Base-by-base conservation (phyloP, 2,888 invertebrate genomes). In the Luperina nickerlii region DNA sequence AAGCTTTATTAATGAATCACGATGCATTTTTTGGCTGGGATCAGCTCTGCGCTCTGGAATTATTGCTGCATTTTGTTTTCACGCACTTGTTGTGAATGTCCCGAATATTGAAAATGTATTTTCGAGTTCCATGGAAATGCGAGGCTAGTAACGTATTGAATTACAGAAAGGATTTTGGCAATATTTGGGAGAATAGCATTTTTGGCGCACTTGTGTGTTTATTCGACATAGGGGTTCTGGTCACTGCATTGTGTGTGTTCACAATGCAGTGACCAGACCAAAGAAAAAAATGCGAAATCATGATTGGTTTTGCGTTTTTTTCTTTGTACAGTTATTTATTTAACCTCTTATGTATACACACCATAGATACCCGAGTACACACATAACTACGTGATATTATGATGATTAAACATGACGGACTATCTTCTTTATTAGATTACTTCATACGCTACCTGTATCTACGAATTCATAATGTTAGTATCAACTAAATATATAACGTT, bases 21-120 rank as follows among this genome's bases (percentile, higher is more conserved):
- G 45, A 45, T 11, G 9, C 45, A 45, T 45, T 45, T 9, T 45
- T 45, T 45, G 9, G 18, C 15, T 32, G 32, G 38, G 7, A 54
- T 79, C 63, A 42, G 45, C n/a, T 32, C 27, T 18, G 32, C 18
- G 32, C 32, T 24, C 20, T n/a, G 18, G 60, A 27, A 18, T 45
- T 27, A 60, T 32, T 54, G 15, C 18, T 72, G 71, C 57, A 72
- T 57, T 57, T 62, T 32, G n/a, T 77, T 38, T 67, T 62, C 4
- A 70, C 66, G n/a, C 67, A 68, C 32, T 68, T 42, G 13, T 48
- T 72, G 54, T 63, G 24, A 38, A 63, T 45, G 24, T 24, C 13
- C 13, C 38, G 78, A 24, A 38, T 8, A 27, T 60, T 27, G 63
- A 42, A 77, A 73, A 83, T 68, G 6, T n/a, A 57, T 70, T 78